Evolutionary conservation across 2,888 invertebrate species (phyloP).

Genomic region (Oscheius sp.): DNA sequence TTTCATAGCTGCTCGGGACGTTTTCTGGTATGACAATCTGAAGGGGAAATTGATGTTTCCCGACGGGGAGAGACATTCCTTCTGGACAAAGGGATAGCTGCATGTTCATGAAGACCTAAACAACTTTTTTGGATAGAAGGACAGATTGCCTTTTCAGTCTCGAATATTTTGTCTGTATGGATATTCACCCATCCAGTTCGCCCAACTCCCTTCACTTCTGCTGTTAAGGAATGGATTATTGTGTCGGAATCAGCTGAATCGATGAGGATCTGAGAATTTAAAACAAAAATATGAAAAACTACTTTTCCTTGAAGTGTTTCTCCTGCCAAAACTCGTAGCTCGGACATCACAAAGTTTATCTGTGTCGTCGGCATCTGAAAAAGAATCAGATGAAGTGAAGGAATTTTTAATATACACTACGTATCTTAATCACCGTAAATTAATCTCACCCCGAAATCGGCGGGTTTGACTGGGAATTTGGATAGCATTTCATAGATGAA

Average conservation of each 20-base stretch:
- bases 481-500: constrained; percentile 17
- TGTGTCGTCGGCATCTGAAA: constrained; percentile 69
- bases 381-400: too few species aligned
- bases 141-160: constrained; percentile 61
- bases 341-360: constrained; percentile 62
- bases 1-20: constrained; percentile 63
- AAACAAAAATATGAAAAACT: too few species aligned
- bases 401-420: too few species aligned
- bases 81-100: constrained; percentile 51
- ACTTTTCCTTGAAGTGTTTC: constrained; percentile 61
- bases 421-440: too few species aligned
- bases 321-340: constrained; percentile 62
- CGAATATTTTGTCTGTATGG: constrained; percentile 69
- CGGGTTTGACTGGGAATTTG: constrained; percentile 13
- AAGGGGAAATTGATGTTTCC: constrained; percentile 66
- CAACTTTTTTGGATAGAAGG: too few species aligned
- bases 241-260: constrained; percentile 68
- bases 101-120: constrained; percentile 54
- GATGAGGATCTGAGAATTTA: constrained; percentile 50
- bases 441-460: constrained; percentile 19
- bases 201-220: constrained; percentile 54
- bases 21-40: constrained; percentile 54
- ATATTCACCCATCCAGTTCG: constrained; percentile 69
- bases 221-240: constrained; percentile 50
- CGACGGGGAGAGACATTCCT: constrained; percentile 52